These are phyloP conservation scores for Ceyx cyanopectus DNA, from an alignment of 2,113 vertebrate species.

Conservation along the genomic window DNA sequence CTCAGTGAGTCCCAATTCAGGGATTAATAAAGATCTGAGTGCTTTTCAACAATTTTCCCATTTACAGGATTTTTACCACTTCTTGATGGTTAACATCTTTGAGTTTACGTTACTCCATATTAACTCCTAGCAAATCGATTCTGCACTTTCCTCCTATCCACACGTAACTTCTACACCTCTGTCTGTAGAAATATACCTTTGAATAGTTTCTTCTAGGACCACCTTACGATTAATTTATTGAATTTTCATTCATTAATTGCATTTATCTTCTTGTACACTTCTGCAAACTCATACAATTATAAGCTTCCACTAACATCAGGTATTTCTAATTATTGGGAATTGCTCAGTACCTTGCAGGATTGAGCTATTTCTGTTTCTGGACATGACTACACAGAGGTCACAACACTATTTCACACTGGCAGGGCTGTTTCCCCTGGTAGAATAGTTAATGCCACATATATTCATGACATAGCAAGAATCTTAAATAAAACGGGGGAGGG, in stretches of 20 bases:
- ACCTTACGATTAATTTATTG: background rate
- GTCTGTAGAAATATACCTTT: background rate
- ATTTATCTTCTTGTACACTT: background rate
- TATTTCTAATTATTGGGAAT: background rate
- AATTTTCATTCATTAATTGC: background rate
- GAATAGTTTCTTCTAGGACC: background rate
- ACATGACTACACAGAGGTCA: fast-evolving
- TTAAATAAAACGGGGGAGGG: fast-evolving
- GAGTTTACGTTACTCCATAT: background rate
- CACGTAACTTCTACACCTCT: background rate
- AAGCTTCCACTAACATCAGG: background rate
- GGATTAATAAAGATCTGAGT: background rate
- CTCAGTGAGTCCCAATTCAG: background rate
- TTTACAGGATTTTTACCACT: background rate
- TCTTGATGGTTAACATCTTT: background rate
- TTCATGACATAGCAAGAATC: background rate
- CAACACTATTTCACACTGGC: background rate
- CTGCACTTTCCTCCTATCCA: background rate
- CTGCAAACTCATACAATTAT: background rate
- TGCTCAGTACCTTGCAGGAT: background rate
- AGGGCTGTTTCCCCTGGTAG: background rate
- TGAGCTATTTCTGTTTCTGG: background rate
- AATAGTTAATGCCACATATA: background rate
- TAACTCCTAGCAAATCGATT: background rate
- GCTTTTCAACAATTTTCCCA: background rate